phyloP scores from a whole-genome alignment of 2,797 vertebrate species.

The Halcyon smyrnensis region DNA sequence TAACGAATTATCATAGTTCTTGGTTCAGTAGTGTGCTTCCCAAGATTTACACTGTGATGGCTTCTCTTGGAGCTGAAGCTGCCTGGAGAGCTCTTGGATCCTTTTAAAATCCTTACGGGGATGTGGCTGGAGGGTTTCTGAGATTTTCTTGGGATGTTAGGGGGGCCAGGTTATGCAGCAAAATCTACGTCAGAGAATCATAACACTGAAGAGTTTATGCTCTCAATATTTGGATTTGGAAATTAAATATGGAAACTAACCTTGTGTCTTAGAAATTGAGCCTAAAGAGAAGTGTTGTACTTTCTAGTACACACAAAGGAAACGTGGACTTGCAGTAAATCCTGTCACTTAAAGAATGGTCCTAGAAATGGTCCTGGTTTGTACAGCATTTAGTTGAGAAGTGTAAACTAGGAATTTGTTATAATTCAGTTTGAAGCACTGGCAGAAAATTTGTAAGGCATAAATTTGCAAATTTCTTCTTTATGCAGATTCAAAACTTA shows the following conservation, averaged over 20 bases:
- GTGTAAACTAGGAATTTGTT: not conserved
- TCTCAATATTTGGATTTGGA: not conserved
- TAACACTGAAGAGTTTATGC: not conserved
- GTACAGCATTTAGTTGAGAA: not conserved
- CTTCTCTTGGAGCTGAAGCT: not conserved
- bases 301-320: not conserved
- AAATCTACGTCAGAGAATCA: accelerated
- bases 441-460: not conserved
- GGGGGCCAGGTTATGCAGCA: not conserved
- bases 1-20: not conserved
- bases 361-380: not conserved
- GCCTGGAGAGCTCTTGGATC: not conserved
- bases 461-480: constrained; percentile 2
- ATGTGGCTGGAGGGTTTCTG: not conserved
- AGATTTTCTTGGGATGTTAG: not conserved
- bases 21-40: not conserved
- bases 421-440: not conserved
- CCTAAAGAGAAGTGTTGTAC: not conserved
- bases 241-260: not conserved
- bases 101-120: not conserved
- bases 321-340: not conserved
- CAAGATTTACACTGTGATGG: not conserved
- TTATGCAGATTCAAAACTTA: constrained; percentile 22
- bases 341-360: not conserved
- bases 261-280: not conserved